Base-by-base conservation (phyloP, 2,888 invertebrate genomes). In the Dexiosoma caninum region DNA sequence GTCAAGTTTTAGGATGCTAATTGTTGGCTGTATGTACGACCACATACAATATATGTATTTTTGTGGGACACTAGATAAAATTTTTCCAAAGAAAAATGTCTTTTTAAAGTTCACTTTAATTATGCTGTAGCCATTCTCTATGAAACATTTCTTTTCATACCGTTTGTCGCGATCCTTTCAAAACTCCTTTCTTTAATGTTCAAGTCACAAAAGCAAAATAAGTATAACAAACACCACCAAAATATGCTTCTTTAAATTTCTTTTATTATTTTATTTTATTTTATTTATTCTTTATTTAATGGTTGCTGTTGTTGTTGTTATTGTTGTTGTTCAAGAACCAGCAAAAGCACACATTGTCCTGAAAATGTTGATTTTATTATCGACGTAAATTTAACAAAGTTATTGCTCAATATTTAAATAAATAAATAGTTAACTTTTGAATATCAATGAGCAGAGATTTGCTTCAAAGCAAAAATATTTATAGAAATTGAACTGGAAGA, bases 381-480 rank as follows among this genome's bases (percentile, higher is more conserved):
- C 10, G 35, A 35, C 44, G 16, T 62, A 51, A n/a, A n/a, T n/a
- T n/a, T 42, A 14, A 16, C 12, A 55, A 23, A 53, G 9, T 64
- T 64, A 51, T 64, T 55, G 46, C 55, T 19, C 21, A 67, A 72
- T 62, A 72, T 72, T 76, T 76, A 76, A 76, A 81, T 77, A 79
- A 70, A 79, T 57, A 67, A 76, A 76, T 57, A 76, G 67, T 81
- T 69, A 40, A 23, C 49, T 49, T 23, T n/a, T 62, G 51, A 67
- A 72, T 62, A 72, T 32, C 49, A 72, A 81, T 72, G 72, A 71
- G 37, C 16, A 8, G 8, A 30, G n/a, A 37, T 57, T 21, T 30
- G 44, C 21, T n/a, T 32, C 2, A 19, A 44, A 66, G 44, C 8
- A 21, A 51, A 67, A 51, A 21, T 12, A 57, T 57, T 49, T 55